Evolutionary conservation across 2,797 vertebrate genomes (phyloP).

Genomic region (Protonibea diacanthus): DNA sequence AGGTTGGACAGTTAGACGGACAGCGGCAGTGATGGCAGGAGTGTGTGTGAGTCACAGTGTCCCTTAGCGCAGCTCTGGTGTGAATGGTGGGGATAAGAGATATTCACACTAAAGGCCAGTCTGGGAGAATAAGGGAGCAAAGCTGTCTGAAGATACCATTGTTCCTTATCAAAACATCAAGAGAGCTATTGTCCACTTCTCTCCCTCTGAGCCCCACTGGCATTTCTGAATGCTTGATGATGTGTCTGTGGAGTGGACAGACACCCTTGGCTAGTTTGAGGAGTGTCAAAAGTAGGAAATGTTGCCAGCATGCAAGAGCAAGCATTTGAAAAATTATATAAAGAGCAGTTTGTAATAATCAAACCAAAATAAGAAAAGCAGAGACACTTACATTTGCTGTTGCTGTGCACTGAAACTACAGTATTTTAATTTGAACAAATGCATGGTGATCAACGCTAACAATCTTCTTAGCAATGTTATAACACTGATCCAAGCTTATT

Average conservation of each 20-base stretch:
- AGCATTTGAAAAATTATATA: conserved; percentile 12
- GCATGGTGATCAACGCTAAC: background rate
- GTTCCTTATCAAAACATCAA: conserved; percentile 85
- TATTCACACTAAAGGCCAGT: conserved; percentile 84
- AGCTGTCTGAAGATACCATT: conserved; percentile 84
- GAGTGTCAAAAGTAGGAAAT: conserved; percentile 33
- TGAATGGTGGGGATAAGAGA: conserved; percentile 76
- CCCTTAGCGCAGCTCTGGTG: conserved; percentile 56
- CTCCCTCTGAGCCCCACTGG: conserved; percentile 77
- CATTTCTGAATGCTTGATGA: conserved; percentile 82
- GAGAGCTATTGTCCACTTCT: conserved; percentile 79
- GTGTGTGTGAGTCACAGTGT: conserved; percentile 45
- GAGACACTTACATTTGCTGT: background rate
- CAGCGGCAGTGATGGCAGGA: conserved; percentile 48
- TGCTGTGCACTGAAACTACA: background rate
- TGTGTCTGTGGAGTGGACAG: conserved; percentile 66
- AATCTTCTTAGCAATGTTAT: background rate
- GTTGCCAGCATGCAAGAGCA: conserved; percentile 21
- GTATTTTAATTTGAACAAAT: background rate
- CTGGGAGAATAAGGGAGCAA: conserved; percentile 73
- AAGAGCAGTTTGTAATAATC: background rate
- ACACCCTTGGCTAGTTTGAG: conserved; percentile 33
- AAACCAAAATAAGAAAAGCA: background rate
- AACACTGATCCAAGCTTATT: conserved; percentile 1
- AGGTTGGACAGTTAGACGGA: conserved; percentile 73